These are phyloP conservation scores for Periophthalmus modestus DNA, from an alignment of 2,113 vertebrate species.

Conservation along the genomic window DNA sequence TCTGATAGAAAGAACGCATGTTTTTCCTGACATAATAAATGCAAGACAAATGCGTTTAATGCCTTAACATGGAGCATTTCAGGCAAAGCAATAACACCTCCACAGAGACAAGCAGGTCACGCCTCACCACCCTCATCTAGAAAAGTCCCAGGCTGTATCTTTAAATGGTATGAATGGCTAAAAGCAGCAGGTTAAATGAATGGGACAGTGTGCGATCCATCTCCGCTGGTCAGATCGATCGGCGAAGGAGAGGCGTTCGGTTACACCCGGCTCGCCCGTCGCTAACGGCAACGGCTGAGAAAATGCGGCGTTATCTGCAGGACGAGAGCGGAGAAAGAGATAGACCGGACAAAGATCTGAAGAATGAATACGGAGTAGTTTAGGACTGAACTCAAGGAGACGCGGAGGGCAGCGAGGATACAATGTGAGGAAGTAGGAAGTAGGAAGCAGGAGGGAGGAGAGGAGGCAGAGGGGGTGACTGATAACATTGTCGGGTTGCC, in stretches of 20 bases:
- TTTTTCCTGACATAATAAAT: too few species aligned
- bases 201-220: slow-evolving; percentile 52
- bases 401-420: slow-evolving; percentile 39
- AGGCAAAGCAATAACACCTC: too few species aligned
- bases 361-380: slow-evolving; percentile 8
- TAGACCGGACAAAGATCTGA: slow-evolving; percentile 8
- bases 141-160: background rate
- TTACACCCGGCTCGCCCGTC: slow-evolving; percentile 57
- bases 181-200: slow-evolving; percentile 37
- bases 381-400: slow-evolving; percentile 45
- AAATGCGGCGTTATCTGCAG: slow-evolving; percentile 40
- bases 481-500: slow-evolving; percentile 71
- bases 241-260: slow-evolving; percentile 37
- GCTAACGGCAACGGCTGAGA: too few species aligned
- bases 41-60: too few species aligned
- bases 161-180: slow-evolving; percentile 10
- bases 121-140: background rate
- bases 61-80: too few species aligned
- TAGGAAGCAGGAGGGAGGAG: background rate
- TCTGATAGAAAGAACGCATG: too few species aligned
- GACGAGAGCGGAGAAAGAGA: slow-evolving; percentile 14
- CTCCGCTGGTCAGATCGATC: slow-evolving; percentile 59
- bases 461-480: slow-evolving; percentile 58
- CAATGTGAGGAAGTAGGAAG: slow-evolving; percentile 14
- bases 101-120: background rate